A percentile compares a stretch with the other conserved stretches of the same genome.
Evolutionary conservation across 1,140 invertebrate species (phyloP).

Genomic region (Thaumatotibia leucotreta): DNA sequence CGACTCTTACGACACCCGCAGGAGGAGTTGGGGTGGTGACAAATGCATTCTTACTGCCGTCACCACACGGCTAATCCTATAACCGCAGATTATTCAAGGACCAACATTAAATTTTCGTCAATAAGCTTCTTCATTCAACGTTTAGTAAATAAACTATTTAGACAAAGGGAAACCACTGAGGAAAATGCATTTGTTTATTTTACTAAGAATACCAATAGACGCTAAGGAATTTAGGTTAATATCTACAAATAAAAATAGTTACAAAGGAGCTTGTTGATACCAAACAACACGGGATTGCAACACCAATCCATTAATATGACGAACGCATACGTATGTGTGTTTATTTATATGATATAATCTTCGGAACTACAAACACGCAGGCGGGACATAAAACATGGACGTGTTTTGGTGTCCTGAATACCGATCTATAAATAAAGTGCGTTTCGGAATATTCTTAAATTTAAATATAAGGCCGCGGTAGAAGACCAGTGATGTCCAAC

Average conservation of each 20-base stretch:
- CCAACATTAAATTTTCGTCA: too few species aligned
- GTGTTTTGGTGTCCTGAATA: conserved; percentile 1
- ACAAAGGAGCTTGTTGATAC: not conserved
- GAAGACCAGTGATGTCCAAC: too few species aligned
- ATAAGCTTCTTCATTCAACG: too few species aligned
- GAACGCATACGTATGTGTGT: not conserved
- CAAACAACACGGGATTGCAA: not conserved
- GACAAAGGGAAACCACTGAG: not conserved
- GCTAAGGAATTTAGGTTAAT: not conserved
- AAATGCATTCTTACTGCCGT: too few species aligned
- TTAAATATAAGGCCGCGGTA: not conserved
- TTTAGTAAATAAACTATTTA: not conserved
- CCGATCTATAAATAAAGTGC: not conserved
- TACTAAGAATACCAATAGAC: too few species aligned
- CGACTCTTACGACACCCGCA: too few species aligned
- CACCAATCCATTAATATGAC: not conserved
- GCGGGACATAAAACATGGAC: not conserved
- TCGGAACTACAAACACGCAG: not conserved
- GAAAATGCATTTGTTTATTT: too few species aligned
- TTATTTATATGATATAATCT: conserved; percentile 9
- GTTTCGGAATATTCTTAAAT: not conserved
- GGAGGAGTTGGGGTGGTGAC: too few species aligned
- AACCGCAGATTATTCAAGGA: too few species aligned
- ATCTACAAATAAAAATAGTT: not conserved
- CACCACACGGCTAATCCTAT: too few species aligned